These are phyloP conservation scores for Polylopha cassiicola DNA, from an alignment of 2,888 invertebrate genomes.

Conservation along the genomic window DNA sequence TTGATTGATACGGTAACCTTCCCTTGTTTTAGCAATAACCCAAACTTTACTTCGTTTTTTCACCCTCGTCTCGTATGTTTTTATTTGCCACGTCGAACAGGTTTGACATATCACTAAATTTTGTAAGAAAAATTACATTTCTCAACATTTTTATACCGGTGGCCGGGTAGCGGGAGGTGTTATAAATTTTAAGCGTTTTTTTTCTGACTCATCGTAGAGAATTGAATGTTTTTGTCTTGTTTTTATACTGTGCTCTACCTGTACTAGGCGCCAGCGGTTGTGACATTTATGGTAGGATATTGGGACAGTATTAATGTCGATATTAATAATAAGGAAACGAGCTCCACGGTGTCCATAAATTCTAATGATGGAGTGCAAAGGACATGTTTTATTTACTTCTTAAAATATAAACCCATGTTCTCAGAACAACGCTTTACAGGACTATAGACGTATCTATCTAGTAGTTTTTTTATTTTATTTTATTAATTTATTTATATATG, in stretches of 20 bases:
- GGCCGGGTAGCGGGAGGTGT: slow-evolving; percentile 58
- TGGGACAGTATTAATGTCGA: slow-evolving; percentile 73
- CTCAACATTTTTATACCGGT: slow-evolving; percentile 66
- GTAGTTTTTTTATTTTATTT: slow-evolving; percentile 12
- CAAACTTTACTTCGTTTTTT: slow-evolving; percentile 57
- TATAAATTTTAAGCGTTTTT: slow-evolving; percentile 70
- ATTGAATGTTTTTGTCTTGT: slow-evolving; percentile 61
- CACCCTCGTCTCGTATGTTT: slow-evolving; percentile 59
- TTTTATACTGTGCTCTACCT: slow-evolving; percentile 63
- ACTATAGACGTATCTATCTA: slow-evolving; percentile 13
- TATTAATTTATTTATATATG: too few relatives aligned
- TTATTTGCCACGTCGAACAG: slow-evolving; percentile 71
- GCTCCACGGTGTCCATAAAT: slow-evolving; percentile 61
- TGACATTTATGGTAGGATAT: slow-evolving; percentile 75
- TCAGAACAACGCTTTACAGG: slow-evolving; percentile 22
- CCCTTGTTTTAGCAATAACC: slow-evolving; percentile 76
- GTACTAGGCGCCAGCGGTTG: slow-evolving; percentile 73
- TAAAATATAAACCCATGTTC: slow-evolving; percentile 50
- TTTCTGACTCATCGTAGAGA: slow-evolving; percentile 56
- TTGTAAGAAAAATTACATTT: slow-evolving; percentile 73
- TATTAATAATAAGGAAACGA: slow-evolving; percentile 70
- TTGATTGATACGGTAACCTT: slow-evolving; percentile 75
- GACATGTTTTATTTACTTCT: slow-evolving; percentile 50
- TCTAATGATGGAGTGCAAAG: slow-evolving; percentile 48
- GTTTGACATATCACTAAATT: slow-evolving; percentile 77